These are phyloP conservation scores for Peribatodes rhomboidaria DNA, from an alignment of 2,888 invertebrate genomes.

Conservation along the genomic window DNA sequence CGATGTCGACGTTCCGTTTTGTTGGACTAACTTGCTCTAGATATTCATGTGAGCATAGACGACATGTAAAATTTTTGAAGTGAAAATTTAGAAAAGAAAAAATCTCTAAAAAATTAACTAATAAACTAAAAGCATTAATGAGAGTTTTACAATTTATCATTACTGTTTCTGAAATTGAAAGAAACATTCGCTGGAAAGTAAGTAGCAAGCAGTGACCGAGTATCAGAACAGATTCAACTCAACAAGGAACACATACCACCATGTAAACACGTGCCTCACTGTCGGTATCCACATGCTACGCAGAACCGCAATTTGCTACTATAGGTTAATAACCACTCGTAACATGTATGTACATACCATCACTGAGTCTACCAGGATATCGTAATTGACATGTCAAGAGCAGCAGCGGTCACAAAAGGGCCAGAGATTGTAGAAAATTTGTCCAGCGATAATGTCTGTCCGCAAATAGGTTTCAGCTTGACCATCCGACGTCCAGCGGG, in stretches of 20 bases:
- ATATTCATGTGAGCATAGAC: neutral
- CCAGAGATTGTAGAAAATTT: constrained; percentile 83
- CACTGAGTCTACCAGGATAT: constrained; percentile 68
- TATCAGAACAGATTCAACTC: no score
- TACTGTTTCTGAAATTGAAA: no score
- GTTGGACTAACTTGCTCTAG: neutral
- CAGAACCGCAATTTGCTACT: neutral
- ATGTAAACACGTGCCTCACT: no score
- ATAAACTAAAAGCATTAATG: no score
- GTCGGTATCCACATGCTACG: neutral
- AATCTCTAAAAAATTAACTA: no score
- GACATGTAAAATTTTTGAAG: neutral
- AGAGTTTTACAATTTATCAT: no score
- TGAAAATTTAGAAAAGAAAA: no score
- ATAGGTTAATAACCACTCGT: no score
- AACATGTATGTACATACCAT: constrained; percentile 46
- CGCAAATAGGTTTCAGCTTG: constrained; percentile 72
- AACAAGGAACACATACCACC: neutral
- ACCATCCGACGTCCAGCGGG: constrained; percentile 58
- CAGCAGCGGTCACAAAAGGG: constrained; percentile 79
- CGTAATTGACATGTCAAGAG: constrained; percentile 84
- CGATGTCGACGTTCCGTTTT: constrained; percentile 17
- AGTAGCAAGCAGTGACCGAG: no score
- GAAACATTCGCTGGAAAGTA: no score
- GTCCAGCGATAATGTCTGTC: constrained; percentile 77